A percentile compares a stretch with the other conserved stretches of the same genome.
These are phyloP conservation scores for Ciconia boyciana DNA, from an alignment of 2,113 vertebrate species.

Conservation along the genomic window DNA sequence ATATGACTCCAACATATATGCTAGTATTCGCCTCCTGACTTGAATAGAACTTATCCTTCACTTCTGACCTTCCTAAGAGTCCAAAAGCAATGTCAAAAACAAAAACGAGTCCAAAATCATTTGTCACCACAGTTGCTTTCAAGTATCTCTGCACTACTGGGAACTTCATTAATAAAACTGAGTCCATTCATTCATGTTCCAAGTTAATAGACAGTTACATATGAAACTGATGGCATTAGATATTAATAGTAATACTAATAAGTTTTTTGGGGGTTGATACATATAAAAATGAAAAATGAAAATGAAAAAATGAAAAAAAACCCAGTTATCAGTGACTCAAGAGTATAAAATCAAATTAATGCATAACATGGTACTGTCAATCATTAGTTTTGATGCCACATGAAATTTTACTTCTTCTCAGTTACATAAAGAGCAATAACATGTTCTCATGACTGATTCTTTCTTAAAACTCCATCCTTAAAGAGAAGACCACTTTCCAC, in stretches of 20 bases:
- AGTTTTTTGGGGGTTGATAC: fast-evolving
- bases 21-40: neutral
- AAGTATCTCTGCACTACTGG: neutral
- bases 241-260: neutral
- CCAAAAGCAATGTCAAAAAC: neutral
- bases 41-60: neutral
- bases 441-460: neutral
- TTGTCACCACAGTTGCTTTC: neutral
- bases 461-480: neutral
- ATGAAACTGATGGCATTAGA: neutral
- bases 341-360: neutral
- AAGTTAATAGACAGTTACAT: neutral
- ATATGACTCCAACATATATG: neutral
- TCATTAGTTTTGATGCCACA: neutral
- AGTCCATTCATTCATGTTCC: neutral
- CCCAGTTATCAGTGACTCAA: neutral
- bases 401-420: neutral
- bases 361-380: neutral
- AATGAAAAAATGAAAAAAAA: neutral
- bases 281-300: neutral
- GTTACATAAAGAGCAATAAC: neutral
- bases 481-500: neutral
- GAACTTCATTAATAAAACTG: neutral
- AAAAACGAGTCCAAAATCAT: neutral
- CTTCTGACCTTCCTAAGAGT: neutral